Evolutionary conservation across 2,888 invertebrate species (phyloP), one percentile per base, ranked within the genome.

Genomic region (Caenorhabditis panamensis): DNA sequence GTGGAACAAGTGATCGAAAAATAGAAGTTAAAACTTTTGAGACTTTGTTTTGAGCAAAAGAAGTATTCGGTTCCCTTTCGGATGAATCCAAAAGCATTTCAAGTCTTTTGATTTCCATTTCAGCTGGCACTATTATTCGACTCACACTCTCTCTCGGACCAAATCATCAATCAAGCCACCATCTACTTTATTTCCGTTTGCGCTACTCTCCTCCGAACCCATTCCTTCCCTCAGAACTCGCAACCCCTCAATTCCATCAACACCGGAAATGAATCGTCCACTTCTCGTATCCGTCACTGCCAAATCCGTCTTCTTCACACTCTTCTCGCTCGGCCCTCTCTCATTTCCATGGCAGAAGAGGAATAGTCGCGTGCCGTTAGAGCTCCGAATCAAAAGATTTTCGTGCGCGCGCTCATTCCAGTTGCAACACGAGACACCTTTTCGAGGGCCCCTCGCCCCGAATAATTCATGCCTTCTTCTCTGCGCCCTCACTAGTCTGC

Each of bases 351-450:
- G 22, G 26, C 62, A 24, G 28, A 62, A 54, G 62, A 71, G 53
- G 54, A 53, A 61, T 53, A 16, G 31, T 59, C 37, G 54, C 54
- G 51, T 66, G 31, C 54, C 54, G 53, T 26, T 64, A 22, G 24
- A n/a, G 26, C 49, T 24, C 41, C 47, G 64, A 66, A 73, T 73
- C 53, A 73, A 66, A 73, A 59, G 64, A 59, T 56, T 63, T 66
- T 51, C 58, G 51, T 28, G 49, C 58, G 47, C 37, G 24, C 37
- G n/a, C 56, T 72, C 37, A 37, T 62, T 72, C 64, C 58, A 47
- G 44, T 59, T 66, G 73, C 73, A 73, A 73, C 66, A 66, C 73
- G 64, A 64, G 73, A 73, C 73, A 73, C 66, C 66, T 73, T 72
- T 73, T 44, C 59, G 49, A 51, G 51, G 64, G 18, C 54, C 59